These are phyloP conservation scores for Lithophane semibrunnea DNA, from an alignment of 2,888 invertebrate genomes.

Conservation along the genomic window DNA sequence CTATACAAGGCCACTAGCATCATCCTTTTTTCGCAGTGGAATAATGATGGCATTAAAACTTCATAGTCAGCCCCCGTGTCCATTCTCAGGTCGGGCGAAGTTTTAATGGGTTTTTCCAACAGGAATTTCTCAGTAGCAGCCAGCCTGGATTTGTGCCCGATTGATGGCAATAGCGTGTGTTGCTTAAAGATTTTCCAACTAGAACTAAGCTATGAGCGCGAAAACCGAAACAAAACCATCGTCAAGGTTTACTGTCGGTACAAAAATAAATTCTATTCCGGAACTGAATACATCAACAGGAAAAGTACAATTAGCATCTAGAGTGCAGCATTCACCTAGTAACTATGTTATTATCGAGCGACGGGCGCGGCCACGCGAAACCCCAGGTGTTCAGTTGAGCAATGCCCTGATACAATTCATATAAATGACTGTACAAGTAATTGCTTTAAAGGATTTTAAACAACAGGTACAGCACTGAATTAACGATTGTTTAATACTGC, in stretches of 20 bases:
- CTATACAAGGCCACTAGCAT: no score
- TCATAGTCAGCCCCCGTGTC: not conserved
- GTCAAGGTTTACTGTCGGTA: constrained; percentile 28
- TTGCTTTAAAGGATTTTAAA: constrained; percentile 58
- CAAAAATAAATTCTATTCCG: constrained; percentile 48
- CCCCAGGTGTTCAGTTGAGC: constrained; percentile 65
- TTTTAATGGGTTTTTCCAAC: not conserved
- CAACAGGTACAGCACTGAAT: constrained; percentile 34
- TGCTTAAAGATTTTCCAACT: not conserved
- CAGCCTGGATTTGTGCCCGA: not conserved
- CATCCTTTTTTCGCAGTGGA: no score
- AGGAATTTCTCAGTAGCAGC: not conserved
- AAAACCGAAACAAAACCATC: constrained; percentile 27
- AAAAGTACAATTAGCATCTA: constrained; percentile 72
- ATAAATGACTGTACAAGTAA: constrained; percentile 48
- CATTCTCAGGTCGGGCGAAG: not conserved
- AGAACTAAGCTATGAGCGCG: constrained; percentile 16
- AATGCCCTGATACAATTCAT: constrained; percentile 56
- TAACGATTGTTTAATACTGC: constrained; percentile 35
- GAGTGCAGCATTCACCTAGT: constrained; percentile 60
- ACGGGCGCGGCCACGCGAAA: constrained; percentile 45
- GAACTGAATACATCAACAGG: constrained; percentile 63
- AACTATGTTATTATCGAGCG: constrained; percentile 37
- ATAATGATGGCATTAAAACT: no score
- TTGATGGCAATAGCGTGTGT: not conserved